These are phyloP conservation scores for Bombyx mandarina DNA, from an alignment of 1,140 invertebrate genomes.

Conservation along the genomic window DNA sequence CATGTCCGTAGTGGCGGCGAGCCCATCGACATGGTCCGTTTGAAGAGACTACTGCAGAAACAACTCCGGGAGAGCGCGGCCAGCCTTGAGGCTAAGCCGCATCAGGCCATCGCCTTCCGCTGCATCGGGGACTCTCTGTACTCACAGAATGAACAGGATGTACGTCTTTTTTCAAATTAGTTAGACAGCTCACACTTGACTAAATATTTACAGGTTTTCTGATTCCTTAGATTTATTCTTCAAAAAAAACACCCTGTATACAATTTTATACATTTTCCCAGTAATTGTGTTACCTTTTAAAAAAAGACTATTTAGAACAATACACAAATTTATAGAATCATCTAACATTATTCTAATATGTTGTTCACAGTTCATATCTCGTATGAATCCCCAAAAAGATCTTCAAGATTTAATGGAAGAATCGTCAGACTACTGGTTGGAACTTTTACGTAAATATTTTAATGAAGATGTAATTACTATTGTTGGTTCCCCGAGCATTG, in stretches of 20 bases:
- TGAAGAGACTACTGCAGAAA: conserved; percentile 81
- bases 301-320: no score
- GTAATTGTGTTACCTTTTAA: no score
- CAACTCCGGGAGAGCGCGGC: conserved; percentile 81
- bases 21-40: conserved; percentile 81
- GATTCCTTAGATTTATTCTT: no score
- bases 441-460: conserved; percentile 80
- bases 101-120: conserved; percentile 80
- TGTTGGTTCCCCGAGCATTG: conserved; percentile 53
- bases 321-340: no score
- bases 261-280: not conserved
- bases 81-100: conserved; percentile 82
- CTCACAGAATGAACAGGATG: conserved; percentile 81
- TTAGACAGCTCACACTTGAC: no score
- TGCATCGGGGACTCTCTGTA: conserved; percentile 88
- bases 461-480: conserved; percentile 69
- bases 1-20: conserved; percentile 62
- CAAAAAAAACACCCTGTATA: not conserved
- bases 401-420: conserved; percentile 77
- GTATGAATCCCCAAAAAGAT: conserved; percentile 80
- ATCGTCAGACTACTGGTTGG: conserved; percentile 79
- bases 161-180: conserved; percentile 61
- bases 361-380: conserved; percentile 75
- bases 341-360: no score
- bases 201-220: no score